phyloP scores from a whole-genome alignment of 2,113 vertebrate genomes.

The Zingel zingel region DNA sequence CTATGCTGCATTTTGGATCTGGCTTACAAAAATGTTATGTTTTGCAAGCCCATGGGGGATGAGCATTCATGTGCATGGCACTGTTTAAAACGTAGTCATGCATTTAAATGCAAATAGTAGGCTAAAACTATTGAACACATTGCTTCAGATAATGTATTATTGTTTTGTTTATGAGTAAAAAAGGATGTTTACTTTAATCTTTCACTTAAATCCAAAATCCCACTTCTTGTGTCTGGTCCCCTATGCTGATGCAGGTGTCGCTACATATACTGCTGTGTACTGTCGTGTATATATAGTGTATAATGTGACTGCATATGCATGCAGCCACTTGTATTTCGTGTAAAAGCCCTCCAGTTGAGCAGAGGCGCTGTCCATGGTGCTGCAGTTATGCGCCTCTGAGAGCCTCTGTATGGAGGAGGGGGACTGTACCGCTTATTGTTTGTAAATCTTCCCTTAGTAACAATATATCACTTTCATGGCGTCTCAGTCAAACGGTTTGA shows the following conservation, averaged over 20 bases:
- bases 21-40: too few species aligned
- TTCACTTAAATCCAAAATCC: background rate
- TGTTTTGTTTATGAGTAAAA: too few species aligned
- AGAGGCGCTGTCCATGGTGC: constrained; percentile 70
- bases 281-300: too few species aligned
- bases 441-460: background rate
- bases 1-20: background rate
- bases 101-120: background rate
- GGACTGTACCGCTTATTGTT: constrained; percentile 1
- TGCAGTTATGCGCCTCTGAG: constrained; percentile 54
- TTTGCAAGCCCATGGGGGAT: background rate
- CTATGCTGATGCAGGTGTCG: background rate
- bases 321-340: background rate
- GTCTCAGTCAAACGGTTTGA: background rate
- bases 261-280: background rate
- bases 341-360: background rate
- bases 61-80: background rate
- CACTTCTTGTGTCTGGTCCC: background rate
- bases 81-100: background rate
- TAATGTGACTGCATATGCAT: background rate
- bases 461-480: background rate
- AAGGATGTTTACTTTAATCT: background rate
- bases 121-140: too few species aligned
- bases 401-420: constrained; percentile 21
- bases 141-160: too few species aligned